A percentile compares a stretch with the other conserved stretches of the same genome.
Conservation (phyloP, 2,113 vertebrate genomes). For the Tyrannus savana region DNA sequence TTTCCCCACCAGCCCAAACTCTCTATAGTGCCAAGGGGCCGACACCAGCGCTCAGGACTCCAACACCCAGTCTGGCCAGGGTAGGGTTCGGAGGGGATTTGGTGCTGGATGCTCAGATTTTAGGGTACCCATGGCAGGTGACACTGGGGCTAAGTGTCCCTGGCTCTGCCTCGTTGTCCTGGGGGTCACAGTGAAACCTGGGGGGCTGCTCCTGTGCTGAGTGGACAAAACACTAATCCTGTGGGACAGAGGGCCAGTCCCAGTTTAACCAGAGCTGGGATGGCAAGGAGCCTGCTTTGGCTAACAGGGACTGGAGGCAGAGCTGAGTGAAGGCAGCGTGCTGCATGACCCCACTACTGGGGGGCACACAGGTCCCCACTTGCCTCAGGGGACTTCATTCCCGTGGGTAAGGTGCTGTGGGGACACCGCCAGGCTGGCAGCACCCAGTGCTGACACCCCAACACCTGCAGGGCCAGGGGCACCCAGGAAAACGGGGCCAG, state of each 20-base stretch:
- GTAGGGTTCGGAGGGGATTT: background rate
- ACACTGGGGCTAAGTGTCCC: background rate
- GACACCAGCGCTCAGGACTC: background rate
- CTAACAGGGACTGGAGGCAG: background rate
- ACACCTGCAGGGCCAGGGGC: background rate
- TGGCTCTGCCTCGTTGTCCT: background rate
- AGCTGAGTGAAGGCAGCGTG: fast-evolving
- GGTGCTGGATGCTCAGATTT: background rate
- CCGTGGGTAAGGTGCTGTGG: fast-evolving
- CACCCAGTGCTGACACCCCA: background rate
- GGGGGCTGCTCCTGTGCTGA: background rate
- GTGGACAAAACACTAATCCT: background rate
- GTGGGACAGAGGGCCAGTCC: background rate
- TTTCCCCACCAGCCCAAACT: background rate
- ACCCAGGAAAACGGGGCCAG: fast-evolving
- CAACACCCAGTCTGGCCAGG: background rate
- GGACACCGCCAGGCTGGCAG: background rate
- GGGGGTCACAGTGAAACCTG: background rate
- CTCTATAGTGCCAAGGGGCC: background rate
- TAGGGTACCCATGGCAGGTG: background rate
- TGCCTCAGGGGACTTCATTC: background rate
- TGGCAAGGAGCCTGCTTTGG: background rate
- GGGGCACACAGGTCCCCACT: background rate
- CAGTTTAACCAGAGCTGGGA: background rate
- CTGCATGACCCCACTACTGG: background rate